phyloP scores from a whole-genome alignment of 2,113 vertebrate genomes.

The Pelusios castaneus region DNA sequence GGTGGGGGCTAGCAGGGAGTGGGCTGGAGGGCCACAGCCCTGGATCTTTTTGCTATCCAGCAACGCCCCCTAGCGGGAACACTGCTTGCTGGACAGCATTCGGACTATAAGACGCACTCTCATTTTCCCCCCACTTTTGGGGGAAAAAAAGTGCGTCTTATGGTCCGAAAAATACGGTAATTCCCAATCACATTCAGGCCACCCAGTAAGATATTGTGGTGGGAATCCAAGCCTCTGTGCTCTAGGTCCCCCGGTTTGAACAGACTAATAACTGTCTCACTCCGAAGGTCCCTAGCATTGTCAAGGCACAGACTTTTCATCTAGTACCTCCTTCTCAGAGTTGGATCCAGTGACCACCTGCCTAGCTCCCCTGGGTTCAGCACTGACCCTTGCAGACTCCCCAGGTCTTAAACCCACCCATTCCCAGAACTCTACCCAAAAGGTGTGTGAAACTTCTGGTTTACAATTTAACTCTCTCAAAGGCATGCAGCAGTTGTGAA shows the following conservation, averaged over 20 bases:
- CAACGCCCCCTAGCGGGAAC: too few relatives aligned
- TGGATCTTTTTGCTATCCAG: too few relatives aligned
- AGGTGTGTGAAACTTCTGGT: background rate
- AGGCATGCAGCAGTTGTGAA: background rate
- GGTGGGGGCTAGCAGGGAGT: too few relatives aligned
- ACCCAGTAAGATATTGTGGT: background rate
- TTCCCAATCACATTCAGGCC: too few relatives aligned
- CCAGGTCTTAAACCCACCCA: background rate
- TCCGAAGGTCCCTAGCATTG: background rate
- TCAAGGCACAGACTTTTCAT: background rate
- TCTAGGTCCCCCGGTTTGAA: background rate
- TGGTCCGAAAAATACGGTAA: too few relatives aligned
- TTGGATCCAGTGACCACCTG: background rate
- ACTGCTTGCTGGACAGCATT: too few relatives aligned
- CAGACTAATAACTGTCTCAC: background rate
- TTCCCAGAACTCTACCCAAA: background rate
- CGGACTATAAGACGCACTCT: too few relatives aligned
- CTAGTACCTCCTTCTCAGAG: background rate
- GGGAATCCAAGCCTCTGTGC: background rate
- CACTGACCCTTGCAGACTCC: background rate
- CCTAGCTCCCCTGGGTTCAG: background rate
- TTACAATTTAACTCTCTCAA: background rate
- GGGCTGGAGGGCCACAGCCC: too few relatives aligned
- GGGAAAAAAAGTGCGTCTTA: too few relatives aligned
- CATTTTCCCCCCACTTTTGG: too few relatives aligned